Percentiles rank a stretch among this genome's conserved stretches.
These are phyloP conservation scores for Trichoplax adhaerens DNA, from an alignment of 37 sponge, comb jelly and placozoan genomes.

Conservation along the genomic window DNA sequence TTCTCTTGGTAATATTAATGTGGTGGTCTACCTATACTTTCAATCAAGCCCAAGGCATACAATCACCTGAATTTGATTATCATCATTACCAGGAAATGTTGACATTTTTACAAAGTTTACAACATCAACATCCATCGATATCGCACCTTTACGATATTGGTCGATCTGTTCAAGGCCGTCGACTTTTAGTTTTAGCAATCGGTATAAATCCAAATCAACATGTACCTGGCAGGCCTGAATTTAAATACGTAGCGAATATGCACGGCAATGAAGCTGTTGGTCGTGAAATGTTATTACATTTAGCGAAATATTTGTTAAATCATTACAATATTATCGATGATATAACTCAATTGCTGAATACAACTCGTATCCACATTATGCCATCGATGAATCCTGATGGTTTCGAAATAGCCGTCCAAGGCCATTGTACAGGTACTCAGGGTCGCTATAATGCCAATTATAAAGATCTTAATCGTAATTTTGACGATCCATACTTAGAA, in stretches of 20 bases:
- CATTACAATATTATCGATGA: constrained; percentile 14
- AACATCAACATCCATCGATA: too few relatives aligned
- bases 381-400: constrained; percentile 76
- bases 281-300: constrained; percentile 33
- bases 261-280: constrained; percentile 63
- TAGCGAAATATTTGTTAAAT: constrained; percentile 37
- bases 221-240: too few relatives aligned
- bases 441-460: constrained; percentile 33
- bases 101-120: too few relatives aligned
- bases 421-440: background rate
- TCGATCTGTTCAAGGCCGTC: too few relatives aligned
- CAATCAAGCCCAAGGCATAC: too few relatives aligned
- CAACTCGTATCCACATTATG: constrained; percentile 52
- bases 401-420: constrained; percentile 19
- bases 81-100: too few relatives aligned
- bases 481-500: constrained; percentile 34
- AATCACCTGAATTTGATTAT: too few relatives aligned
- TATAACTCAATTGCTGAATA: constrained; percentile 25
- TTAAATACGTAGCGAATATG: constrained; percentile 14
- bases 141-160: too few relatives aligned
- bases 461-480: constrained; percentile 43
- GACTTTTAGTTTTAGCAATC: too few relatives aligned
- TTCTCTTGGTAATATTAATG: too few relatives aligned
- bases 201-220: too few relatives aligned
- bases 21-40: too few relatives aligned